Evolutionary conservation across 1,140 invertebrate species (phyloP), one percentile per base, ranked within the genome.

Genomic region (Spodoptera frugiperda): DNA sequence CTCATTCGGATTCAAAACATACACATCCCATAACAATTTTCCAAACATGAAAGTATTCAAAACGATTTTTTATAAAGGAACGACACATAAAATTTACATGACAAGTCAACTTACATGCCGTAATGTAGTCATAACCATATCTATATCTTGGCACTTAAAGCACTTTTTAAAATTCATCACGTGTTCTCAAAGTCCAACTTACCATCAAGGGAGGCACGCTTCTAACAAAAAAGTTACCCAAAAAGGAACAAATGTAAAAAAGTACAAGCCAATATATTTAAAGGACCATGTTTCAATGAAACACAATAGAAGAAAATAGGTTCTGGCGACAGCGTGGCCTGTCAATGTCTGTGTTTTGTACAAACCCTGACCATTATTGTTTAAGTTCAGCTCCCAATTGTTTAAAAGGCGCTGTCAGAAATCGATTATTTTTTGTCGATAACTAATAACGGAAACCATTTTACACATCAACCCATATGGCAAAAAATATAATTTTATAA

Each of bases 161-260:
- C 53, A 85, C 84, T 87, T 87, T 87, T 93, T 93, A 89, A 92
- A 93, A 93, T 92, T 91, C 89, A 91, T 91, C 89, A 88, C 90
- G 81, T 88, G 86, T 88, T 78, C 74, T 73, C 80, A 79, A 86
- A 87, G 84, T 81, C 76, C 65, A 74, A 78, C 63, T 84, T 83
- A 77, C 81, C 86, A 86, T 86, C 77, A 80, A 87, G 81, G 77
- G 83, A 91, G 84, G 87, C 87, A 84, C 84, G 87, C 87, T 91
- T 86, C 78, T 78, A 81, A 90, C 85, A 87, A 91, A 91, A 88
- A 89, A 72, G 44, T 44, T 77, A 73, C 63, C 67, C 71, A 75
- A 85, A 84, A 88, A 83, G 82, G 73, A 83, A 84, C 61, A 88
- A 87, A 86, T 55, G 71, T 74, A 85, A 89, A 90, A 89, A 90